Evolutionary conservation across 2,797 vertebrate genomes (phyloP).

Genomic region (Coilia nasus): DNA sequence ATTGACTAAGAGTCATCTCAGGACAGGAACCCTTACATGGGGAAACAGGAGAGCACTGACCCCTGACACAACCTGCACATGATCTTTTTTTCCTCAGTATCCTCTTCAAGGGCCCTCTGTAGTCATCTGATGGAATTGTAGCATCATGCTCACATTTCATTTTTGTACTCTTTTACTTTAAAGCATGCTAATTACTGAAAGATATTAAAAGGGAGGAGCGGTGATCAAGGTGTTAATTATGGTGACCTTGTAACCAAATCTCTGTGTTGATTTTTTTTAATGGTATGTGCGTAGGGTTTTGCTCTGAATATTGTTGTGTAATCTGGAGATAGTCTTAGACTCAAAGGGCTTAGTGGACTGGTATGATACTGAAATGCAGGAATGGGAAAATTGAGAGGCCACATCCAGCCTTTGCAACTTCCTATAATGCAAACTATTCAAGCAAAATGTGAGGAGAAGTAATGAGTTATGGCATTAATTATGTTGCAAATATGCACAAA

Average conservation of each 20-base stretch:
- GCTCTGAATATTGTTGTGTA: background rate
- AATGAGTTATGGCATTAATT: no score
- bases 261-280: background rate
- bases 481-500: no score
- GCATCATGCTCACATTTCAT: slow-evolving; percentile 61
- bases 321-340: background rate
- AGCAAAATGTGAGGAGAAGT: no score
- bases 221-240: slow-evolving; percentile 62
- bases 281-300: background rate
- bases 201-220: slow-evolving; percentile 58
- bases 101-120: slow-evolving; percentile 27
- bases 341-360: background rate
- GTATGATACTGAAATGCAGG: no score
- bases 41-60: background rate
- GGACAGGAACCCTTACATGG: background rate
- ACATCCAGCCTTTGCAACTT: no score
- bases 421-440: no score
- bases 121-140: slow-evolving; percentile 50
- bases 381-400: no score
- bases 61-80: no score
- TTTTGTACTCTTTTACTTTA: slow-evolving; percentile 71
- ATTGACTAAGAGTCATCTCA: background rate
- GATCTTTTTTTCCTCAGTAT: background rate
- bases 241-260: slow-evolving; percentile 44
- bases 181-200: slow-evolving; percentile 69